A percentile compares a stretch with the other conserved stretches of the same genome.
These are phyloP conservation scores for Oscheius myriophilus DNA, from an alignment of 2,888 invertebrate species.

Conservation along the genomic window DNA sequence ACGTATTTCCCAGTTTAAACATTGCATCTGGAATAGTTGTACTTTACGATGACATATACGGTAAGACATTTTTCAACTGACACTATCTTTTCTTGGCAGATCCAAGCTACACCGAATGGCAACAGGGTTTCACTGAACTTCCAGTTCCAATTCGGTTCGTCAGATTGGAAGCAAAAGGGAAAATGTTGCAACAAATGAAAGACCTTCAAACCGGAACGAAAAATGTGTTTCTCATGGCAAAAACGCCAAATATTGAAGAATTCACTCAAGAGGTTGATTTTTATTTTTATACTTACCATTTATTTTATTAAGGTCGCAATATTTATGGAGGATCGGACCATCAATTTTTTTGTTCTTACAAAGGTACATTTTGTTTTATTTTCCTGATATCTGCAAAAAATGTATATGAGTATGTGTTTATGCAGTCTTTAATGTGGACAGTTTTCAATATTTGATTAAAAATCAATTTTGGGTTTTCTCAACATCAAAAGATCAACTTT, in stretches of 20 bases:
- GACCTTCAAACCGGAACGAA: conserved; percentile 40
- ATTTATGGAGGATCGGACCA: conserved; percentile 35
- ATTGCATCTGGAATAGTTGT: conserved; percentile 88
- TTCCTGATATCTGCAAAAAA: neutral
- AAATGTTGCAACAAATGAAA: conserved; percentile 47
- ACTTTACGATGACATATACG: conserved; percentile 86
- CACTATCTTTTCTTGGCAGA: conserved; percentile 16
- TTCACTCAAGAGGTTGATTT: conserved; percentile 52
- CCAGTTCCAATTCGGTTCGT: conserved; percentile 45
- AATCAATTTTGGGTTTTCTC: no score
- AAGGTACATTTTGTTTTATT: conserved; percentile 30
- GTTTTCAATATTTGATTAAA: conserved; percentile 5
- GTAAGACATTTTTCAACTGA: conserved; percentile 73
- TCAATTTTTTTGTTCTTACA: conserved; percentile 41
- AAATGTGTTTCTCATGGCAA: conserved; percentile 61
- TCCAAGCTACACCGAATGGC: conserved; percentile 50
- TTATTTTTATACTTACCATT: neutral
- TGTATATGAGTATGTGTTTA: no score
- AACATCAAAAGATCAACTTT: no score
- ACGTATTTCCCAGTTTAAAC: conserved; percentile 84
- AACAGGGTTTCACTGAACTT: conserved; percentile 43
- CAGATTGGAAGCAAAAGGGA: conserved; percentile 43
- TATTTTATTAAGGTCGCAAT: conserved; percentile 28
- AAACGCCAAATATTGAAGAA: conserved; percentile 60
- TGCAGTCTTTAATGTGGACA: no score